phyloP scores from a whole-genome alignment of 2,113 vertebrate species.

The Isurus oxyrinchus region DNA sequence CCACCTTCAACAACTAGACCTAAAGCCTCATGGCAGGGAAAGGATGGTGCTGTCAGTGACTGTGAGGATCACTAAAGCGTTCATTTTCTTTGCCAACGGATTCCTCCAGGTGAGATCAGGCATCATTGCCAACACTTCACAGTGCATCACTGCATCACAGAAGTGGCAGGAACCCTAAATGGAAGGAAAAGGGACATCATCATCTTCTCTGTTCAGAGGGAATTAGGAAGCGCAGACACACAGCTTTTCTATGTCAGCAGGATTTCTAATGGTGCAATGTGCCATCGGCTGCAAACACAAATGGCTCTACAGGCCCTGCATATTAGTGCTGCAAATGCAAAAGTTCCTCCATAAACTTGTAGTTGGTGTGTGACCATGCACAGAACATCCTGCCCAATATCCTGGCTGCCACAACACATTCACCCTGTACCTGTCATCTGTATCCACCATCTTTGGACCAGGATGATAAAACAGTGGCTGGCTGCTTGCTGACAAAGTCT shows the following conservation, averaged over 20 bases:
- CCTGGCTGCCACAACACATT: not conserved
- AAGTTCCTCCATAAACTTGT: not conserved
- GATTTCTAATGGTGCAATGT: not conserved
- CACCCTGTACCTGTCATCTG: not conserved
- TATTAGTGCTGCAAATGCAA: not conserved
- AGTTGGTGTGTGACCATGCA: not conserved
- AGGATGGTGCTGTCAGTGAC: no score
- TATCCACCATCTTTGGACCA: no score
- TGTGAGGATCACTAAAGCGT: no score
- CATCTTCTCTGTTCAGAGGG: not conserved
- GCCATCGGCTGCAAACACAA: not conserved
- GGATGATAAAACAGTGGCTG: not conserved
- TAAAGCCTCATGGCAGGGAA: no score
- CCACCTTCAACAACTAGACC: no score
- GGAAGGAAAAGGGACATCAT: no score
- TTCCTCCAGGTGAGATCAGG: no score
- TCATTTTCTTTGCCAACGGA: no score
- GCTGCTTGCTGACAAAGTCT: no score
- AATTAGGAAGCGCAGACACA: not conserved
- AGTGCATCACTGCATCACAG: no score
- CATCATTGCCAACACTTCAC: no score
- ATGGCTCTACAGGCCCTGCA: not conserved
- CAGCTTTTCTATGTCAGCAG: not conserved
- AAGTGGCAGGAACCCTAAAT: no score
- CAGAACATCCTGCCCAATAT: not conserved